These are phyloP conservation scores for Tolypeutes matacus DNA, from an alignment of 2,797 vertebrate genomes.

Conservation along the genomic window DNA sequence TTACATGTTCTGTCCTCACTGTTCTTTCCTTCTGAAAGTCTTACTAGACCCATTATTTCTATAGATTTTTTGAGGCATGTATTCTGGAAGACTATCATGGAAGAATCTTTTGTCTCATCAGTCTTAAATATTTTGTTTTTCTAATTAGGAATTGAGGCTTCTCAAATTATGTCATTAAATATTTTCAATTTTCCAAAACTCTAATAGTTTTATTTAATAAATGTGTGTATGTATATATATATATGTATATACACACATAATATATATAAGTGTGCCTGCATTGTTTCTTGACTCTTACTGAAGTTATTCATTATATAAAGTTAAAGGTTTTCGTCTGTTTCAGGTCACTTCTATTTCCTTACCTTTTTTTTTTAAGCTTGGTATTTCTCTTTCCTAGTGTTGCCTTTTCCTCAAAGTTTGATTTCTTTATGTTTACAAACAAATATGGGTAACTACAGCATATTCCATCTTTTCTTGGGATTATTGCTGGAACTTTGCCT, in stretches of 20 bases:
- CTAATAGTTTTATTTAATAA: background rate
- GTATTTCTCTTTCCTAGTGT: background rate
- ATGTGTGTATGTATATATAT: background rate
- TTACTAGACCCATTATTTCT: background rate
- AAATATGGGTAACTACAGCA: background rate
- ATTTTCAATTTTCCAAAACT: background rate
- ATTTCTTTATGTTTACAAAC: background rate
- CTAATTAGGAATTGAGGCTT: background rate
- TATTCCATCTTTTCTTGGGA: background rate
- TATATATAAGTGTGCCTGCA: background rate
- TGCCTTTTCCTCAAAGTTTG: background rate
- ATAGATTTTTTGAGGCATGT: background rate
- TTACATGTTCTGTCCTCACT: background rate
- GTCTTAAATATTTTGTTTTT: conserved; percentile 8
- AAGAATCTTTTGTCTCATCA: conserved; percentile 9
- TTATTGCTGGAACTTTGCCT: background rate
- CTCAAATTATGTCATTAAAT: background rate
- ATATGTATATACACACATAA: background rate
- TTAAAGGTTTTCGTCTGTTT: background rate
- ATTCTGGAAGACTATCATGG: background rate
- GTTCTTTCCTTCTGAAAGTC: background rate
- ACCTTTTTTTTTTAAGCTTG: background rate
- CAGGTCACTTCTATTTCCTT: background rate
- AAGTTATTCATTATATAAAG: background rate
- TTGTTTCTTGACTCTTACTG: conserved; percentile 10